Evolutionary conservation across 2,888 invertebrate genomes (phyloP).

Genomic region (Andrena dorsata): DNA sequence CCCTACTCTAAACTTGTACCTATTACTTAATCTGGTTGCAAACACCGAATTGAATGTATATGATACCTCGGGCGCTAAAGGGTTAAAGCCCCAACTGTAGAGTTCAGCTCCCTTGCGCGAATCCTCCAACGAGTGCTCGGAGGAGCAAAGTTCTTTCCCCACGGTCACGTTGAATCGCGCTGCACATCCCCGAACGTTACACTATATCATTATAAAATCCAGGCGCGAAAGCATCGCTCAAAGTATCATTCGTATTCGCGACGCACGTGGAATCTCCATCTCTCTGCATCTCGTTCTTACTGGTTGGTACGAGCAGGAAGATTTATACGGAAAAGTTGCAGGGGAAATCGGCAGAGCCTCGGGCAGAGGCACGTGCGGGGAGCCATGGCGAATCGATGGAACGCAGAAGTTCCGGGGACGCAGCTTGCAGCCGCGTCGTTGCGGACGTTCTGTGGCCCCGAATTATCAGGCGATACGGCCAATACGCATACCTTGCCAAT

Average conservation of each 20-base stretch:
- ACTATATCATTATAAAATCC: slow-evolving; percentile 38
- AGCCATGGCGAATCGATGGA: slow-evolving; percentile 32
- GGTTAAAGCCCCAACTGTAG: too few relatives aligned
- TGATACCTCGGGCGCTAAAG: too few relatives aligned
- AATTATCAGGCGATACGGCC: slow-evolving; percentile 35
- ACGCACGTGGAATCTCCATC: background rate
- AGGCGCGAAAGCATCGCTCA: slow-evolving; percentile 30
- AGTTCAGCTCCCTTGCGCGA: too few relatives aligned
- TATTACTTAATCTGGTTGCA: too few relatives aligned
- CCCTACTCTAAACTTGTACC: too few relatives aligned
- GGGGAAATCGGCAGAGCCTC: slow-evolving; percentile 41
- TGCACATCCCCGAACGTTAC: slow-evolving; percentile 3
- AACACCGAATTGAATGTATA: too few relatives aligned
- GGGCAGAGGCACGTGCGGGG: slow-evolving; percentile 27
- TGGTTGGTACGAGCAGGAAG: slow-evolving; percentile 11
- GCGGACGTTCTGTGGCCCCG: slow-evolving; percentile 17
- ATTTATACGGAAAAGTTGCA: slow-evolving; percentile 45
- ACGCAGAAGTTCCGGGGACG: slow-evolving; percentile 29
- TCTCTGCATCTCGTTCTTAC: background rate
- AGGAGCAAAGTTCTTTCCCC: background rate
- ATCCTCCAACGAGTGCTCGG: too few relatives aligned
- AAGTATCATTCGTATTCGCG: slow-evolving; percentile 35
- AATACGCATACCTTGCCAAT: slow-evolving; percentile 11
- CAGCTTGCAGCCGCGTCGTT: slow-evolving; percentile 15
- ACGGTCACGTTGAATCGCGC: background rate